phyloP scores from a whole-genome alignment of 2,888 invertebrate genomes.

The Chymomyza amoena region DNA sequence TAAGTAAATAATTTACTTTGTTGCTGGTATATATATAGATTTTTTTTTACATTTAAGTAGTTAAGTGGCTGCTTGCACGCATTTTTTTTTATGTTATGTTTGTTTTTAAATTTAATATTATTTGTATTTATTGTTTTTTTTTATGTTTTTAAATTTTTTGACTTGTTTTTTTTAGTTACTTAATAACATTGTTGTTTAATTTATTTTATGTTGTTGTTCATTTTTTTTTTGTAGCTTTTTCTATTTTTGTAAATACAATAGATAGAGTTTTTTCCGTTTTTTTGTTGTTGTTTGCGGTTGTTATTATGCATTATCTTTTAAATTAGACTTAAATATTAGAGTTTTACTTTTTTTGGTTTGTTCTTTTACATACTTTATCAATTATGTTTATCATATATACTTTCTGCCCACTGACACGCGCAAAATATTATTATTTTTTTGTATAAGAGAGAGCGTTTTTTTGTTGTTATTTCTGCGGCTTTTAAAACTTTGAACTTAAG shows the following conservation, averaged over 20 bases:
- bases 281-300: conserved; percentile 22
- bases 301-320: conserved; percentile 45
- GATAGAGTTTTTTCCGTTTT: conserved; percentile 39
- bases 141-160: neutral
- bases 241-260: conserved; percentile 36
- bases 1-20: neutral
- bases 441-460: neutral
- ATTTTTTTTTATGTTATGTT: conserved; percentile 27
- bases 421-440: conserved; percentile 21
- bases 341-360: conserved; percentile 39
- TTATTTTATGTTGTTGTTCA: neutral
- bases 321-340: conserved; percentile 58
- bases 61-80: conserved; percentile 19
- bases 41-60: conserved; percentile 1
- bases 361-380: conserved; percentile 39
- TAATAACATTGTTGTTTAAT: conserved; percentile 1
- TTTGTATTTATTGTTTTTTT: neutral
- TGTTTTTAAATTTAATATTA: neutral
- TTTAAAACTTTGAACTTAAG: conserved; percentile 52
- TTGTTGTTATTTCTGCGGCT: conserved; percentile 11
- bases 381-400: conserved; percentile 34
- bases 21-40: neutral
- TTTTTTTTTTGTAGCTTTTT: conserved; percentile 10
- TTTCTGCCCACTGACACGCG: conserved; percentile 33
- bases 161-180: conserved; percentile 1